phyloP scores from a whole-genome alignment of 2,888 invertebrate genomes.

The Pterobdella sp. region DNA sequence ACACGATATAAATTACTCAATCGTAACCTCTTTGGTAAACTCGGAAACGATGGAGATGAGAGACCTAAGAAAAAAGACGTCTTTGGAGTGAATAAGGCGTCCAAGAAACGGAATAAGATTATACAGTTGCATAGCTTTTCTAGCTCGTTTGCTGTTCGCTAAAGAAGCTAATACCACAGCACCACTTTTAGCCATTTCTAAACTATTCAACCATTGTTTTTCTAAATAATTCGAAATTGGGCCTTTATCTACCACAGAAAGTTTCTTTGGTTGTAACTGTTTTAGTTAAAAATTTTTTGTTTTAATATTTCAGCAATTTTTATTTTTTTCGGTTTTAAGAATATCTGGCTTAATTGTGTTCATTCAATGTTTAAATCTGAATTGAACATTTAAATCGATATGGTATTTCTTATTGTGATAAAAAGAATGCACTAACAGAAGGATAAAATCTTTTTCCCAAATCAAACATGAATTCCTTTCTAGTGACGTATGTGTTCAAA shows the following conservation, averaged over 20 bases:
- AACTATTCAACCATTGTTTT: slow-evolving; percentile 25
- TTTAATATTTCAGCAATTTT: background rate
- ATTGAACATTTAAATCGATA: background rate
- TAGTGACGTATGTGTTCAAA: slow-evolving; percentile 20
- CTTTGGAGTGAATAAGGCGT: slow-evolving; percentile 16
- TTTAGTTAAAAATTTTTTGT: background rate
- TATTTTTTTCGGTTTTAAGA: background rate
- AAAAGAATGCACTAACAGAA: slow-evolving; percentile 1
- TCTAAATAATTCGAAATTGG: slow-evolving; percentile 19
- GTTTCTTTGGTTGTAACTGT: slow-evolving; percentile 18
- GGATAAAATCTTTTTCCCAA: slow-evolving; percentile 23
- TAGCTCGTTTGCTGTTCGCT: slow-evolving; percentile 23
- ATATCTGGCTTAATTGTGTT: background rate
- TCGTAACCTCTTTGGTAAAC: slow-evolving; percentile 22
- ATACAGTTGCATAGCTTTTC: slow-evolving; percentile 20
- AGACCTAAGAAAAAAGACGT: slow-evolving; percentile 18
- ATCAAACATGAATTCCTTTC: slow-evolving; percentile 20
- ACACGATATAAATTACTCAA: background rate
- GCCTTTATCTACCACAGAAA: slow-evolving; percentile 15
- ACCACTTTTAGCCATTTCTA: slow-evolving; percentile 23
- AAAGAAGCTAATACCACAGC: slow-evolving; percentile 17
- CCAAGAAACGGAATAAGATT: slow-evolving; percentile 19
- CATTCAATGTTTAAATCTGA: background rate
- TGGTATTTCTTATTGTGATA: background rate
- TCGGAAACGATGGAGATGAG: slow-evolving; percentile 20